Conservation (phyloP, 2,113 vertebrate genomes). For the Rattus rattus region DNA sequence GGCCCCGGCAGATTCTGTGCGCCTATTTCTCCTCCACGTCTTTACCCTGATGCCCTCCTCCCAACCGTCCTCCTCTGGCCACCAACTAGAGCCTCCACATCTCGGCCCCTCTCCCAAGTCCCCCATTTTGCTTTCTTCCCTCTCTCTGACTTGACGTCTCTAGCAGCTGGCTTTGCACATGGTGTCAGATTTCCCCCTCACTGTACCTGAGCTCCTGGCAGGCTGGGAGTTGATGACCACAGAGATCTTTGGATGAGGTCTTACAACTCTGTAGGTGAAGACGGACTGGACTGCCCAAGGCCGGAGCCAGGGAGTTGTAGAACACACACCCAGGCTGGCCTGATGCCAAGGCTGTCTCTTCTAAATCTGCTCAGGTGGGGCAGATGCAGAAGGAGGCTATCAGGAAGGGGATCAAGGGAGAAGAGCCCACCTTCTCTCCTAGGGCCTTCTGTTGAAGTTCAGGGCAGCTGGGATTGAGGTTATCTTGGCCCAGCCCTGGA, state of each 20-base stretch:
- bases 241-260: background rate
- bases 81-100: too few species aligned
- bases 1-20: background rate
- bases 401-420: background rate
- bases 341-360: background rate
- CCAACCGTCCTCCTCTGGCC: background rate
- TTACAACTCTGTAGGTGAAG: background rate
- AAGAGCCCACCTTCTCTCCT: background rate
- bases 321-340: too few species aligned
- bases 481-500: background rate
- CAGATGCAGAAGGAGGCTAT: background rate
- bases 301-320: background rate
- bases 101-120: background rate
- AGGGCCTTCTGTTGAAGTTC: background rate
- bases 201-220: background rate
- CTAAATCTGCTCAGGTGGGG: background rate
- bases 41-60: background rate
- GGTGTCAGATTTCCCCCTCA: background rate
- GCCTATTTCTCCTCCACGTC: background rate
- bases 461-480: background rate
- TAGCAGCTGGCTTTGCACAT: background rate
- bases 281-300: background rate
- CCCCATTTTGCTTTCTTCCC: background rate
- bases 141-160: background rate
- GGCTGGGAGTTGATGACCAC: background rate